Conservation (phyloP, 2,888 invertebrate genomes). For the Punctoribates punctum region DNA sequence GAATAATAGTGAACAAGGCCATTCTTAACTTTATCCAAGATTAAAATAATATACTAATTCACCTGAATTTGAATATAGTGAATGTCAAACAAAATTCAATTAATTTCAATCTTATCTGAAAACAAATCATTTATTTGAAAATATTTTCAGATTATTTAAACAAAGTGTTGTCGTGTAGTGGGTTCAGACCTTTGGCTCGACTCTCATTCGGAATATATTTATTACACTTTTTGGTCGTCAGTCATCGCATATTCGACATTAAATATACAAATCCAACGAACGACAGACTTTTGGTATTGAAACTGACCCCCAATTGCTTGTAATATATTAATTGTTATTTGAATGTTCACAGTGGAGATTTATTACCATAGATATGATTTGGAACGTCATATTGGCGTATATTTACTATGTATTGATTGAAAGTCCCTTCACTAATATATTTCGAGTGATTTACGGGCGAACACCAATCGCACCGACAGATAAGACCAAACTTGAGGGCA, state of each 20-base stretch:
- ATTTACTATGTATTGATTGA: slow-evolving; percentile 23
- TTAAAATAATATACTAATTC: no score
- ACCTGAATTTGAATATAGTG: no score
- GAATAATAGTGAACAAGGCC: no score
- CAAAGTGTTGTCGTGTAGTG: not conserved
- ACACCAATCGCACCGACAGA: not conserved
- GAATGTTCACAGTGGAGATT: not conserved
- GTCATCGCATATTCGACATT: not conserved
- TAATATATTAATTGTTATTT: no score
- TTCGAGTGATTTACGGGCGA: not conserved
- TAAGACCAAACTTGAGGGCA: not conserved
- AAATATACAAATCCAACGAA: not conserved
- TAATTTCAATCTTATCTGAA: no score
- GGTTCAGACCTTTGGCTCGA: slow-evolving; percentile 11
- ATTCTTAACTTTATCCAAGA: no score
- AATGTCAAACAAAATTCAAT: no score
- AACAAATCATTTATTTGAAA: not conserved
- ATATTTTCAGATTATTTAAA: slow-evolving; percentile 11
- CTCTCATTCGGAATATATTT: slow-evolving; percentile 26
- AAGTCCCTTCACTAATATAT: not conserved
- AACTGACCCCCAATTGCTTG: no score
- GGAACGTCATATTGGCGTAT: not conserved
- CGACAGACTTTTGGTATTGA: no score
- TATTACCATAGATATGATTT: not conserved
- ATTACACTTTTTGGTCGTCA: not conserved